Evolutionary conservation across 2,113 vertebrate genomes (phyloP), one percentile per base, ranked within the genome.

Genomic region (Poecile atricapillus): DNA sequence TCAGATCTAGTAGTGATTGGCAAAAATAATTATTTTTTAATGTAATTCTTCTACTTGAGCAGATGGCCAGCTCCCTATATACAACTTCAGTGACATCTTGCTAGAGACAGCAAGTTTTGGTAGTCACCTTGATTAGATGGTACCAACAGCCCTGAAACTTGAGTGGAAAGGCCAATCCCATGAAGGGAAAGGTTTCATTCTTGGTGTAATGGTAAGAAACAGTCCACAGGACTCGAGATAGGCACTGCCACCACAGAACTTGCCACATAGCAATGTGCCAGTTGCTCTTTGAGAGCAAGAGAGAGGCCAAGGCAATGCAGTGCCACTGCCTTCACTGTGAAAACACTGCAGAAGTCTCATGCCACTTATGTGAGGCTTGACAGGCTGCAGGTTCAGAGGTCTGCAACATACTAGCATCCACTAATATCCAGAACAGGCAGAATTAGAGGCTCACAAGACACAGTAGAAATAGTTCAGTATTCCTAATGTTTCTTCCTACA

Each of bases 161-260:
- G 33, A 59, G 30, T 27, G 30, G 74, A 71, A 78, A 78, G 39
- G 30, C 31, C 44, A 24, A 39, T 16, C 25, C 56, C 35, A 33
- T 0, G 1, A 67, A 43, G 24, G 35, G 22, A 82, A 75, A 76
- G 23, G 15, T 89, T 84, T 59, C 27, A n/a, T 23, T 35, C 39
- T 65, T 43, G 64, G 23, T 65, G 53, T 89, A 76, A 41, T 13
- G 31, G 16, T 43, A 83, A 80, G 37, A 94, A 55, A 83, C 17
- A 75, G 30, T 22, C 12, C 58, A 47, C 28, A 59, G 52, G 12
- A 70, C 43, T 43, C 0, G 0, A 25, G 35, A 62, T 0, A 28
- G 25, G 24, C 83, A 53, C 30, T 33, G 59, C 13, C 37, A 60
- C 39, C 47, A 47, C 2, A 69, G 17, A 78, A 27, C 5, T 5